phyloP scores from a whole-genome alignment of 2,797 vertebrate genomes.

The Smutsia gigantea region DNA sequence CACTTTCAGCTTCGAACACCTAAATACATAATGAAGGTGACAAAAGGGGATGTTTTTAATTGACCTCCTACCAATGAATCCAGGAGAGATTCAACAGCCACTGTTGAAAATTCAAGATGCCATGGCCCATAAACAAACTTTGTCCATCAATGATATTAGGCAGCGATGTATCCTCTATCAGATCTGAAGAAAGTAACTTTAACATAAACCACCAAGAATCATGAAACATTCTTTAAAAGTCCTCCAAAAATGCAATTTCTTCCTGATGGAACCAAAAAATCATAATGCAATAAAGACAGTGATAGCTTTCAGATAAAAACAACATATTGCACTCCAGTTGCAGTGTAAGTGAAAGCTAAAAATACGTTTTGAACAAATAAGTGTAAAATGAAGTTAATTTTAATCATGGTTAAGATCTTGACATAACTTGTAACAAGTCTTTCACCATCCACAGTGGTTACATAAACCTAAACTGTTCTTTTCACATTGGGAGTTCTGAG shows the following conservation, averaged over 20 bases:
- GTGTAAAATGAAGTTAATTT: slow-evolving; percentile 1
- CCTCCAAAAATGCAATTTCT: background rate
- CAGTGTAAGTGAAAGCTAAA: background rate
- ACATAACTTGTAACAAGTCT: background rate
- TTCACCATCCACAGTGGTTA: background rate
- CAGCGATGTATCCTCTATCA: background rate
- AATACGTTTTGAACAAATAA: slow-evolving; percentile 30
- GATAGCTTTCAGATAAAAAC: background rate
- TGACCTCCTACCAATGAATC: background rate
- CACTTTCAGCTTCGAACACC: background rate
- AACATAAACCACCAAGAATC: background rate
- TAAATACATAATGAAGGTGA: background rate
- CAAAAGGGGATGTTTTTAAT: background rate
- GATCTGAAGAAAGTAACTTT: background rate
- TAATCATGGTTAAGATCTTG: background rate
- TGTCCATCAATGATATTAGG: background rate
- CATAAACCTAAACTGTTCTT: background rate
- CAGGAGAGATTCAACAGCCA: background rate
- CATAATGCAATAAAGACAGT: background rate
- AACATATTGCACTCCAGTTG: background rate
- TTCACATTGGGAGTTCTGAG: background rate
- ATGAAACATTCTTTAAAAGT: background rate
- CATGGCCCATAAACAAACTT: background rate
- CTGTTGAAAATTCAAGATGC: background rate
- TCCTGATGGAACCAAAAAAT: background rate